A percentile compares a stretch with the other conserved stretches of the same genome.
These are phyloP conservation scores for Sycophila sp. DNA, from an alignment of 1,140 invertebrate genomes.

Conservation along the genomic window DNA sequence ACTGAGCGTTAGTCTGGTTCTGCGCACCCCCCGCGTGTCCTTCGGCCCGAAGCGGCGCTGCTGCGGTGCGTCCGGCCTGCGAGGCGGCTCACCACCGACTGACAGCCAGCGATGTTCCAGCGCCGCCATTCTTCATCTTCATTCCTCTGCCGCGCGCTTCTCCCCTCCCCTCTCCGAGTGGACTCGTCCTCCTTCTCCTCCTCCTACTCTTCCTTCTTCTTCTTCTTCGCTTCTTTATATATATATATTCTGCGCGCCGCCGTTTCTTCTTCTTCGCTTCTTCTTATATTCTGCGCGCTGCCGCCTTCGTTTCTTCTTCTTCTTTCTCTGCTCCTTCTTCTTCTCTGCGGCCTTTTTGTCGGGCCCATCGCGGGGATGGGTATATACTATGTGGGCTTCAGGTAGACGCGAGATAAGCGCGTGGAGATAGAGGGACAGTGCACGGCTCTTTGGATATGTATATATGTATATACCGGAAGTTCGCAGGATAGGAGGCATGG, in stretches of 20 bases:
- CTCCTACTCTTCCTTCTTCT: neutral
- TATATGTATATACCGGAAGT: too few species aligned
- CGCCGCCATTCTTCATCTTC: conserved; percentile 31
- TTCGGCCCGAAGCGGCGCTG: too few species aligned
- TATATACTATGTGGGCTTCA: too few species aligned
- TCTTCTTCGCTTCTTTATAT: neutral
- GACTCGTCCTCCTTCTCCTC: neutral
- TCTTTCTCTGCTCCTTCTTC: neutral
- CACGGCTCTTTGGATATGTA: too few species aligned
- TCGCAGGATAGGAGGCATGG: too few species aligned
- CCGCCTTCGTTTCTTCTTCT: neutral
- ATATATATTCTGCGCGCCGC: neutral
- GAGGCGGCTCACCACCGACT: conserved; percentile 35
- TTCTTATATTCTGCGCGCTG: neutral
- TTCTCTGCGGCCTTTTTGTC: too few species aligned
- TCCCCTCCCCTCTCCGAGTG: neutral
- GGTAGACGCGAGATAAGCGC: too few species aligned
- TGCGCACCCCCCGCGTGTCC: too few species aligned
- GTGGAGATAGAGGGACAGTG: too few species aligned
- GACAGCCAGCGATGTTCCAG: conserved; percentile 30
- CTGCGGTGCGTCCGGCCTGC: conserved; percentile 11
- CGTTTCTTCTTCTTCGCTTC: neutral
- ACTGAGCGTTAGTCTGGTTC: too few species aligned
- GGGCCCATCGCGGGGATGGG: too few species aligned
- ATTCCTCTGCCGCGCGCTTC: neutral